Conservation (phyloP, 2,888 invertebrate genomes). For the Drosophila histrio region DNA sequence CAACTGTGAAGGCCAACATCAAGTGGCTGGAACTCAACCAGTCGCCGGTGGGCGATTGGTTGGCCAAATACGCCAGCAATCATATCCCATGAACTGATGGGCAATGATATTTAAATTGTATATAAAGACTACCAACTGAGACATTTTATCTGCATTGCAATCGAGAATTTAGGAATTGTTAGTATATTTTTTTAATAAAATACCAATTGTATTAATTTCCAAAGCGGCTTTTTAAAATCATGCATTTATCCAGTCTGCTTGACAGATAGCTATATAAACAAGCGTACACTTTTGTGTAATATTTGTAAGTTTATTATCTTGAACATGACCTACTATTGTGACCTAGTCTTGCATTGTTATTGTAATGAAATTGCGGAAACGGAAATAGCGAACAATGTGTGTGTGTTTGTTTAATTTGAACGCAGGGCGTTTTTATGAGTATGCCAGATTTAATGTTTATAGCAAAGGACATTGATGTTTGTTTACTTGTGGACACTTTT, state of each 20-base stretch:
- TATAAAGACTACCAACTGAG: constrained; percentile 61
- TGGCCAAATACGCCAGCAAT: constrained; percentile 79
- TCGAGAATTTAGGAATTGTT: constrained; percentile 69
- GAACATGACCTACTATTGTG: constrained; percentile 25
- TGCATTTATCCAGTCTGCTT: not conserved
- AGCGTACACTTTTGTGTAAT: constrained; percentile 11
- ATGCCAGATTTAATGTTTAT: constrained; percentile 50
- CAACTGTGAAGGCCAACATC: constrained; percentile 91
- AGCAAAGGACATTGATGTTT: constrained; percentile 44
- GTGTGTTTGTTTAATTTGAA: constrained; percentile 64
- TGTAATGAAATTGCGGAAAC: constrained; percentile 56
- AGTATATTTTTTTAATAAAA: constrained; percentile 67
- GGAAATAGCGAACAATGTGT: constrained; percentile 56
- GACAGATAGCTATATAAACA: constrained; percentile 10
- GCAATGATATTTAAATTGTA: constrained; percentile 9
- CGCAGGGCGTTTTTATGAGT: constrained; percentile 48
- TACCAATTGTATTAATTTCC: constrained; percentile 18
- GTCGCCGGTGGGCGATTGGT: constrained; percentile 87
- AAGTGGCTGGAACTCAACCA: constrained; percentile 89
- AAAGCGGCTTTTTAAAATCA: no score
- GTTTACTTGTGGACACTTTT: constrained; percentile 50
- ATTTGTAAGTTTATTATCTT: constrained; percentile 62
- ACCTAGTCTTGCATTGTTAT: constrained; percentile 15
- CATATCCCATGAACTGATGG: constrained; percentile 50
- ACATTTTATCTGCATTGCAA: constrained; percentile 47